Evolutionary conservation across 2,888 invertebrate species (phyloP).

Genomic region (Nomada hirtipes): DNA sequence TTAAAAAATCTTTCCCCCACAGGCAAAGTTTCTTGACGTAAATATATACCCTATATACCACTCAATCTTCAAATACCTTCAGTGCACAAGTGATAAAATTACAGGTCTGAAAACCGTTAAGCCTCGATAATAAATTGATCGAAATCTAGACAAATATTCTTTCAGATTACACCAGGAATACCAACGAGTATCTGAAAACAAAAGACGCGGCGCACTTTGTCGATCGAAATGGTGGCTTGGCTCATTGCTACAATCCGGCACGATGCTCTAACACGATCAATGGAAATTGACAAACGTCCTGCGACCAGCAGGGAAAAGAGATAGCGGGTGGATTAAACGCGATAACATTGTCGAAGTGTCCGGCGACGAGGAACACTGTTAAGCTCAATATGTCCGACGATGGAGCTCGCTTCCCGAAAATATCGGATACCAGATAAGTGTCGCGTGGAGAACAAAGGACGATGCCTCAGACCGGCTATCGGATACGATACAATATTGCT

Average conservation of each 20-base stretch:
- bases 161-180: no score
- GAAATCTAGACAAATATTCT: no score
- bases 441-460: conserved; percentile 44
- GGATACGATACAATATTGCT: conserved; percentile 42
- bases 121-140: no score
- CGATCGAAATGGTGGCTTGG: no score
- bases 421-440: conserved; percentile 56
- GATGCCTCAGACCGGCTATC: conserved; percentile 39
- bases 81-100: no score
- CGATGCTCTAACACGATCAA: conserved; percentile 10
- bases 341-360: conserved; percentile 44
- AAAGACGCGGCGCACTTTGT: no score
- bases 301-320: background rate
- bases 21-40: no score
- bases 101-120: rapidly evolving
- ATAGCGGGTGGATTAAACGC: conserved; percentile 39
- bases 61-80: no score
- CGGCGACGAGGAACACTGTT: conserved; percentile 59
- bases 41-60: no score
- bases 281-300: conserved; percentile 8
- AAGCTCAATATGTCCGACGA: conserved; percentile 51
- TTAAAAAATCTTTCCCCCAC: no score
- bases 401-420: conserved; percentile 42
- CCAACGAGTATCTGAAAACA: no score
- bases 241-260: background rate